Evolutionary conservation across 2,113 vertebrate genomes (phyloP).

Genomic region (Rhinichthys klamathensis): DNA sequence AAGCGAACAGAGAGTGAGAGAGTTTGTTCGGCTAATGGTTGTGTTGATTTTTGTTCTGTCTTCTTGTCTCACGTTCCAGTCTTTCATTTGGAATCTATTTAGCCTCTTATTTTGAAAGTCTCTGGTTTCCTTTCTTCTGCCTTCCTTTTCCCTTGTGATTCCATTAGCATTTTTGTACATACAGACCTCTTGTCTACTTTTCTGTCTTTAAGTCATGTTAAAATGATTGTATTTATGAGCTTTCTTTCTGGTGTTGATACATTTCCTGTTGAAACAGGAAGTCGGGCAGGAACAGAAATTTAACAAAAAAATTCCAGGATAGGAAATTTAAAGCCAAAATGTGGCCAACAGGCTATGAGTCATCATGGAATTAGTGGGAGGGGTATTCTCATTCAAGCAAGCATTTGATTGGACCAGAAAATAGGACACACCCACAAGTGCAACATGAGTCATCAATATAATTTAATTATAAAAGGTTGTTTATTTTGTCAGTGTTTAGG

Average conservation of each 20-base stretch:
- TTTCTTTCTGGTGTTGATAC: not conserved
- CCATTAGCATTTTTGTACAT: not conserved
- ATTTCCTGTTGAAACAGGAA: not conserved
- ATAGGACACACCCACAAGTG: not conserved
- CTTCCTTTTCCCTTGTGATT: not conserved
- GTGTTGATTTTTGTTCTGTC: conserved; percentile 11
- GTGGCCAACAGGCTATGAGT: not conserved
- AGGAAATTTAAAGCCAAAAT: not conserved
- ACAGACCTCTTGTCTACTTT: not conserved
- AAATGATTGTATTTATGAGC: not conserved
- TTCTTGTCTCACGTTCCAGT: not conserved
- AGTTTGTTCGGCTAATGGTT: conserved; percentile 1
- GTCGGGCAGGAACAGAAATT: not conserved
- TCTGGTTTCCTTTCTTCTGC: not conserved
- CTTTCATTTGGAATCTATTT: not conserved
- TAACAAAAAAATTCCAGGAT: no score
- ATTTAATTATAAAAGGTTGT: no score
- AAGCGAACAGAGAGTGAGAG: not conserved
- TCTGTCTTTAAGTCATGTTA: not conserved
- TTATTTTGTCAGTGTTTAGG: no score
- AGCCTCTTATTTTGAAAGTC: not conserved
- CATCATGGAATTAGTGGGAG: not conserved
- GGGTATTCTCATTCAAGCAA: not conserved
- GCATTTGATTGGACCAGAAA: not conserved
- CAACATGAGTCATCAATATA: not conserved